Evolutionary conservation across 1,140 invertebrate species (phyloP), one percentile per base, ranked within the genome.

Genomic region (Cotesia chilonis): DNA sequence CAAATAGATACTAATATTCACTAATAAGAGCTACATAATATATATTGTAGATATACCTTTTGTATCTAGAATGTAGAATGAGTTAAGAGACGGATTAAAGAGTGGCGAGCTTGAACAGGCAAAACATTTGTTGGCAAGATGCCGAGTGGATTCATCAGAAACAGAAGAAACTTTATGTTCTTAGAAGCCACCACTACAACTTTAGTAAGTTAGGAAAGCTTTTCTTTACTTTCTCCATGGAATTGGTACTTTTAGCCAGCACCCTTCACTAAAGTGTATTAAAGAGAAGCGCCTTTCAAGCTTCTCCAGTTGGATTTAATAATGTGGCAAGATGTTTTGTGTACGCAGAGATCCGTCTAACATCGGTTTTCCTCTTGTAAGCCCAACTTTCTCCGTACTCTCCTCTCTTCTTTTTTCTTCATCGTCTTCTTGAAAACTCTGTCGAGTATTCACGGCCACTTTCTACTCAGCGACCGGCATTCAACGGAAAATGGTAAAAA

Each of bases 41-140:
- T 28, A 14, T 55, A 5, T 12, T n/a, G 5, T 55, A 55, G 5
- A 55, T 20, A 55, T 4, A 55, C 1, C 12, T 12, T 14, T n/a
- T n/a, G 12, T 14, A 55, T 14, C 4, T 28, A 20, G 28, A 9
- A 59, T 20, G 17, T 20, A 59, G 6, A 20, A 28, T 20, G n/a
- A 55, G 54, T 69, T 36, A 64, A 51, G 67, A 54, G 59, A 68
- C 20, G 35, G 60, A 64, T 74, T 66, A 17, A 14, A 60, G 71
- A 10, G 70, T 41, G 71, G 66, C 52, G 47, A 68, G 73, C 63
- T 71, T 75, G 61, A 74, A 66, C 72, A 73, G 67, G 47, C 74
- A 59, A 63, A 66, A 73, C 63, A 64, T 68, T 78, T 72, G 76
- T 71, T 74, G 74, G 77, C 71, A 71, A 17, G 37, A 41, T 77